Conservation (phyloP, 2,797 vertebrate genomes). For the Mormyrus proboscirostris region DNA sequence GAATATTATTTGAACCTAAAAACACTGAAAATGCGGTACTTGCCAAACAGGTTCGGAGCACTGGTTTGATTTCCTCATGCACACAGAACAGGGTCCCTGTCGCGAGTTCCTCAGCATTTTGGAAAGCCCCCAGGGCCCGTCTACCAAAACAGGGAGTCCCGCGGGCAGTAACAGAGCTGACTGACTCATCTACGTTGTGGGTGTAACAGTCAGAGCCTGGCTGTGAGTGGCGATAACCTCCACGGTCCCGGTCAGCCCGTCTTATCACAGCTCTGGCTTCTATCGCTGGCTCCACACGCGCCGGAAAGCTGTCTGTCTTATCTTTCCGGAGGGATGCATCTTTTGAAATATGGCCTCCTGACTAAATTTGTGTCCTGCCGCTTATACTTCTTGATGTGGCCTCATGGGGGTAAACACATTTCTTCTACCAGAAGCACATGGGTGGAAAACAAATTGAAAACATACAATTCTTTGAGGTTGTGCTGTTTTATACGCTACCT, state of each 20-base stretch:
- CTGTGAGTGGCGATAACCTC: conserved; percentile 52
- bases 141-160: neutral
- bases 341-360: neutral
- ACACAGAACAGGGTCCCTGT: neutral
- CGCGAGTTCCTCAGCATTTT: neutral
- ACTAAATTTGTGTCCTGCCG: neutral
- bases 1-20: neutral
- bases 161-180: neutral
- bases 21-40: neutral
- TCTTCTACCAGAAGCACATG: neutral
- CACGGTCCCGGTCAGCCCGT: conserved; percentile 41
- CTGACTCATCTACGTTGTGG: neutral
- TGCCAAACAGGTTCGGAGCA: neutral
- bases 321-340: neutral
- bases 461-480: neutral
- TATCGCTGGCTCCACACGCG: conserved; percentile 38
- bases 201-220: conserved; percentile 40
- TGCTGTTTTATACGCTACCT: neutral
- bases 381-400: neutral
- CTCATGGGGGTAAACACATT: neutral
- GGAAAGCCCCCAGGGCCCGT: neutral
- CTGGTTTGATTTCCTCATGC: neutral
- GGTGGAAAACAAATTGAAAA: neutral
- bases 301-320: conserved; percentile 42
- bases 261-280: conserved; percentile 48